Base-by-base conservation (phyloP, 1,140 invertebrate genomes). In the Achroia grisella region DNA sequence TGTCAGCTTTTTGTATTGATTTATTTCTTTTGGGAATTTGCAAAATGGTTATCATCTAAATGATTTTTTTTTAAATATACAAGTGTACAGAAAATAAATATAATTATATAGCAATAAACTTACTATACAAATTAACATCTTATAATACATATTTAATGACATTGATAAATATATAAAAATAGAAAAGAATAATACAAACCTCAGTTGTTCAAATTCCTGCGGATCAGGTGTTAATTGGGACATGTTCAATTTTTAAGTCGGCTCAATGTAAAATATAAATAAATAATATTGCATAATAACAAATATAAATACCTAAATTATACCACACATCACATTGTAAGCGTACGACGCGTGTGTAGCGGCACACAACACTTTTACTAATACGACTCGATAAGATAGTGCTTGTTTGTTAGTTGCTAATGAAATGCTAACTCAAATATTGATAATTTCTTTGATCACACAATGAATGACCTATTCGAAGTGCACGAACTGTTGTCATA, bases 341-440 rank as follows among this genome's bases (percentile, higher is more conserved):
- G 41, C 52, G 30, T 42, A 39, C 47, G 47, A 69, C 44, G 48
- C 72, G 71, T 67, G 71, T 63, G 54, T 45, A 49, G 60, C 44
- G 54, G 61, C 57, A 56, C 62, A 61, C 49, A 65, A 57, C 55
- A 59, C 67, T 60, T 59, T 60, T 52, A 65, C 64, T 71, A 77
- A 66, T 81, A 66, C 64, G 56, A 55, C 43, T 44, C 46, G 77
- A 81, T 81, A 79, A 82, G 75, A 79, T 81, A 51, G 48, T 52
- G 37, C 6, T 52, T 70, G 63, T 72, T 71, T 68, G 60, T 50
- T 70, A 66, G 63, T 70, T 23, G 17, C 17, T 71, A 66, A 74
- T 65, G 74, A 68, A 63, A 52, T 66, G 47, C 56, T 56, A 56
- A 53, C 39, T 43, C 51, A 63, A 57, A 58, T 40, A 61, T 46